Conservation (phyloP, 2,797 vertebrate genomes). For the Cynopterus sphinx region DNA sequence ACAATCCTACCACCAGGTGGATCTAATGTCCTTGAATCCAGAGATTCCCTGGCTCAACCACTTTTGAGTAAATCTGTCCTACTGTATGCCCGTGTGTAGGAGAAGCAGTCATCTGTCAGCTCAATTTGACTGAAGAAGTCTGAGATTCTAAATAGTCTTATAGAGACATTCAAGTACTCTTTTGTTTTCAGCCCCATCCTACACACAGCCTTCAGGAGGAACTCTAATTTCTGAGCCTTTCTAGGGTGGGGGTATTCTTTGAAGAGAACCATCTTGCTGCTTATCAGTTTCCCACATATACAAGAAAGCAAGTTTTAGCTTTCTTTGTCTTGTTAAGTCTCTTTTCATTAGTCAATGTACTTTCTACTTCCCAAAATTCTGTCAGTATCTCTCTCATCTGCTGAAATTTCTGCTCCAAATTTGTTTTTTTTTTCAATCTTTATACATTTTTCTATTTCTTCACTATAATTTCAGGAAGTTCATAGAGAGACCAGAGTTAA, state of each 20-base stretch:
- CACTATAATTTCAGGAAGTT: not conserved
- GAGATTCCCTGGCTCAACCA: not conserved
- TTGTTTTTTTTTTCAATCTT: not conserved
- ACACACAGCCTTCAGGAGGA: not conserved
- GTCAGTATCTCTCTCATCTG: not conserved
- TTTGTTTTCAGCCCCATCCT: not conserved
- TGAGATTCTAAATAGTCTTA: not conserved
- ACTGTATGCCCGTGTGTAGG: not conserved
- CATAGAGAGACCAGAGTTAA: not conserved
- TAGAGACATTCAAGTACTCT: not conserved
- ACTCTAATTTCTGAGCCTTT: not conserved
- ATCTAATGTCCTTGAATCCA: not conserved
- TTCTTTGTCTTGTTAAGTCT: not conserved
- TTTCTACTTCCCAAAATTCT: not conserved
- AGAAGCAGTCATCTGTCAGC: not conserved
- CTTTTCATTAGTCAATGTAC: not conserved
- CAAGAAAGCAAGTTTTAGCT: not conserved
- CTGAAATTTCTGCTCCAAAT: not conserved
- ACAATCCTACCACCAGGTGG: not conserved
- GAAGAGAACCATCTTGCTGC: not conserved
- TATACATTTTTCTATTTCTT: not conserved
- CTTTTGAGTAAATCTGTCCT: not conserved
- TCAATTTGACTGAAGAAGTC: not conserved
- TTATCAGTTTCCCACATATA: not conserved
- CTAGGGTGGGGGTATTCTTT: not conserved